Evolutionary conservation across 1,140 invertebrate species (phyloP), one percentile per base, ranked within the genome.

Genomic region (Archegozetes longisetosus): DNA sequence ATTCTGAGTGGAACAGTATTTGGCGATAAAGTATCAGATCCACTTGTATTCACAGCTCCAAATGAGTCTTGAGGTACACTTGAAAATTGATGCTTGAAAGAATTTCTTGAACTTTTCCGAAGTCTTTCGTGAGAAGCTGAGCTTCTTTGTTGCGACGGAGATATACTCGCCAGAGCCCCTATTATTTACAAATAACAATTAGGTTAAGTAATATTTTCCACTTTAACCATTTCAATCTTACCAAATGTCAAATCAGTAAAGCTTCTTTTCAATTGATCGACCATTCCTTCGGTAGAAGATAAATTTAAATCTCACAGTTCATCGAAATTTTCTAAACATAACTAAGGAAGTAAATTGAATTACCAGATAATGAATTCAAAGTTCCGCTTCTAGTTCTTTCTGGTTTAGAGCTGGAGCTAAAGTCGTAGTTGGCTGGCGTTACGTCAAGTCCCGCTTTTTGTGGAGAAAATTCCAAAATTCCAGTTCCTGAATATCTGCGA

Each of bases 401-500:
- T 49, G 13, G 9, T 51, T n/a, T 50, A 27, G 27, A 78, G 59
- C 80, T 80, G 22, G 27, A 78, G 59, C 80, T 80, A 70, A 89
- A 90, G 66, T 86, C 82, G 61, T 88, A 79, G 71, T 86, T 86
- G 54, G 86, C 75, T 6, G 88, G 87, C 12, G 86, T 88, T 13
- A 89, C 84, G 70, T 91, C 88, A 68, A 83, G 82, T 6, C 87
- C 87, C 0, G 86, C 87, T 73, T 89, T 90, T 52, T 87, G 84
- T 1, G 88, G 85, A 46, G 83, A 84, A 72, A 91, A 88, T 69
- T 91, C 88, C 25, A 91, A 66, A 23, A 76, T 76, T n/a, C 74
- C 75, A 25, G 68, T 68, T 6, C 73, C 74, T 62, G 70, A 62
- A 40, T 60, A 27, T 9, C 60, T 27, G 26, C 60, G 22, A 6